Conservation (phyloP, 2,113 vertebrate genomes). For the Dinomys branickii region DNA sequence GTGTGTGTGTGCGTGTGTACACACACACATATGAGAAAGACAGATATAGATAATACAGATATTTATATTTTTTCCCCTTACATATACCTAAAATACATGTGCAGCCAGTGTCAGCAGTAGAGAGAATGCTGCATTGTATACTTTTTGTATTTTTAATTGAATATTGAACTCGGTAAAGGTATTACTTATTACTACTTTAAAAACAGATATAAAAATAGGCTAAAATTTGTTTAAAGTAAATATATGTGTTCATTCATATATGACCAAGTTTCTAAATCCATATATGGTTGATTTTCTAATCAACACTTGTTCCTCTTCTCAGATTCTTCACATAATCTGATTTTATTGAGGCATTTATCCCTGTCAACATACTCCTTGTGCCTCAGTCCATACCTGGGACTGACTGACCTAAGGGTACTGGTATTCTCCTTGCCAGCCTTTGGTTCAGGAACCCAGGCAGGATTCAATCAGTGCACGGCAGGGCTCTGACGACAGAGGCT, state of each 20-base stretch:
- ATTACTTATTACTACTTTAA: too few relatives aligned
- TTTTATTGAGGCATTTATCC: constrained; percentile 19
- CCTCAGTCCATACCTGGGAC: background rate
- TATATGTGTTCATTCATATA: background rate
- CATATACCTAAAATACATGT: too few relatives aligned
- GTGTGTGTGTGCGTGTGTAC: too few relatives aligned
- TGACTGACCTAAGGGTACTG: background rate
- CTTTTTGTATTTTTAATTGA: too few relatives aligned
- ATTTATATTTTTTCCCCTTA: too few relatives aligned
- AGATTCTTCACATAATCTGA: background rate
- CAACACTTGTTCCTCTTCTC: background rate
- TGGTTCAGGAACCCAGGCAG: background rate
- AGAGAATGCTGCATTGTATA: too few relatives aligned
- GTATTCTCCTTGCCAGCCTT: background rate
- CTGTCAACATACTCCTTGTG: background rate
- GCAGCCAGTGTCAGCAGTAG: too few relatives aligned
- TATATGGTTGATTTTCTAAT: background rate
- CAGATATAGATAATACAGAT: too few relatives aligned
- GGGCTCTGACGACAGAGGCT: background rate
- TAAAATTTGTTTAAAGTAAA: too few relatives aligned
- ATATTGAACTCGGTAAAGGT: too few relatives aligned
- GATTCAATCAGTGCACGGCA: background rate
- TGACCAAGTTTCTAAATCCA: background rate
- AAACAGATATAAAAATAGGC: too few relatives aligned
- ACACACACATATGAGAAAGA: too few relatives aligned